These are phyloP conservation scores for Stichopus chloronotus DNA, from an alignment of 35 echinoderm and acorn worm genomes.

Conservation along the genomic window DNA sequence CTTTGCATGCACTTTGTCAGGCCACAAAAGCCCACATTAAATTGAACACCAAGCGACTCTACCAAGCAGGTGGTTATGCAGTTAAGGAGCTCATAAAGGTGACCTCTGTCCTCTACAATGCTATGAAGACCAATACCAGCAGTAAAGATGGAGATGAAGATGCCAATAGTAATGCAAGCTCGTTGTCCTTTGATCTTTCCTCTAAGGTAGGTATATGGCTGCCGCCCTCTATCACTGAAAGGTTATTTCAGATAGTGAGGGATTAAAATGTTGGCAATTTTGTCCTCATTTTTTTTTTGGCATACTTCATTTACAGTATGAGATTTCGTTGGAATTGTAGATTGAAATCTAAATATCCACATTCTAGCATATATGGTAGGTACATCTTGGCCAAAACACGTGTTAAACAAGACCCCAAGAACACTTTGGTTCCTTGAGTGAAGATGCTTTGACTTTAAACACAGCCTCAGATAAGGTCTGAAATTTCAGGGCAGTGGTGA, in stretches of 20 bases:
- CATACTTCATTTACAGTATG: no score
- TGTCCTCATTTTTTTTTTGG: no score
- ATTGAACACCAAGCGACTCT: constrained; percentile 96
- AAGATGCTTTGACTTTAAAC: no score
- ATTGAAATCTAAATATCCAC: no score
- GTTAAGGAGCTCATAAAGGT: constrained; percentile 98
- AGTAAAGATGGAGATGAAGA: constrained; percentile 79
- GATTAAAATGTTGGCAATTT: no score
- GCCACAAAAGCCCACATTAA: constrained; percentile 99
- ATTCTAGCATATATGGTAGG: no score
- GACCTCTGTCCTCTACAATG: constrained; percentile 93
- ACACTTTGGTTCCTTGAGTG: no score
- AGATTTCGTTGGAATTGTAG: no score
- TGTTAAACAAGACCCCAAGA: no score
- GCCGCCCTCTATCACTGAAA: neutral
- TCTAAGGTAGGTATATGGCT: constrained; percentile 78
- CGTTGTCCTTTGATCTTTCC: constrained; percentile 94
- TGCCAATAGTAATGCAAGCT: constrained; percentile 41
- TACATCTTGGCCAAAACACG: no score
- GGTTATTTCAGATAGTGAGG: neutral
- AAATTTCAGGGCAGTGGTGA: no score
- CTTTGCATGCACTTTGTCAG: constrained; percentile 34
- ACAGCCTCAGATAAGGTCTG: no score
- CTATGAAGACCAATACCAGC: constrained; percentile 88
- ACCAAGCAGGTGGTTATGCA: constrained; percentile 97